Base-by-base conservation (phyloP, 2,888 invertebrate genomes). In the Eilema griseolum region DNA sequence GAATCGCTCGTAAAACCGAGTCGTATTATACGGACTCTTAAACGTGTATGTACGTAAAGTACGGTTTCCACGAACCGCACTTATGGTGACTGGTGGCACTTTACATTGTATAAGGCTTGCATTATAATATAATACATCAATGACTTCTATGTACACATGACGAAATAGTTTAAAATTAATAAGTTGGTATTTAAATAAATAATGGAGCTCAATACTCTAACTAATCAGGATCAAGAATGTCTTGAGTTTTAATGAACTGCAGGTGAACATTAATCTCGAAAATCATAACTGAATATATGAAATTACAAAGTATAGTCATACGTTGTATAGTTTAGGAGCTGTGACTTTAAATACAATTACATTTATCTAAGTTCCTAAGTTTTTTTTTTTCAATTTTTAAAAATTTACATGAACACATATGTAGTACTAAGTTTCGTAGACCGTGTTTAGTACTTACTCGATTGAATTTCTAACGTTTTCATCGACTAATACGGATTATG, bases 21-120 rank as follows among this genome's bases (percentile, higher is more conserved):
- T 83, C 91, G 93, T 70, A 90, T 93, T 64, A 86, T 93, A 80
- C 86, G 93, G 85, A 93, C 90, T 84, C 90, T 94, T 71, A 91
- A 90, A 89, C 89, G 93, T 92, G 94, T 94, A 94, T 95, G 95
- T 95, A 95, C 93, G 95, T 95, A 93, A 86, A 84, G 82, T 80
- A 80, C 75, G 82, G 69, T 77, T 70, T 71, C 70, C 76, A 70
- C 61, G 62, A 66, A 68, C 57, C 71, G 20, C 75, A 83, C 74
- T 41, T 46, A 56, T 73, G 85, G 84, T 84, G 80, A 66, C 31
- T 72, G 83, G 83, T 83, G 52, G 79, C 84, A 84, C 76, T 62
- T 20, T 67, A 61, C 68, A 73, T 73, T 74, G 68, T 74, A 71
- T 26, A 70, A 63, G 61, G 52, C 66, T 57, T 66, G 26, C 26